A percentile compares a stretch with the other conserved stretches of the same genome.
These are phyloP conservation scores for Polypterus bichir DNA, from an alignment of 2,113 vertebrate species.

Conservation along the genomic window DNA sequence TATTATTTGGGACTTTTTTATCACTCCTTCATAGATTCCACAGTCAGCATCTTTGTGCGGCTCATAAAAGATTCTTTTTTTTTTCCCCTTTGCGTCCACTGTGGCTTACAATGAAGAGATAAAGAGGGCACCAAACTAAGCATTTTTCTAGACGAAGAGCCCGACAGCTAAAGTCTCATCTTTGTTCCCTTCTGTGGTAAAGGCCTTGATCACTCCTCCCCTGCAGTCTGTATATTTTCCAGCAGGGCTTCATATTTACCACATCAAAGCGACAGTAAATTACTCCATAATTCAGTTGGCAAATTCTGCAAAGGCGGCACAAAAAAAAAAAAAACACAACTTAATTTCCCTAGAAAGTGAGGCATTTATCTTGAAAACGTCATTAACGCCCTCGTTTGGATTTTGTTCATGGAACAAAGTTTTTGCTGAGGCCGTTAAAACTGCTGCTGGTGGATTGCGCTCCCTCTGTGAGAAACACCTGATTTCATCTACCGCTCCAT, in stretches of 20 bases:
- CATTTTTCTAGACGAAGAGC: constrained; percentile 41
- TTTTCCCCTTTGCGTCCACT: constrained; percentile 29
- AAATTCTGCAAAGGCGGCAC: constrained; percentile 51
- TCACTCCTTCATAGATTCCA: constrained; percentile 40
- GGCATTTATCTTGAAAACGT: constrained; percentile 46
- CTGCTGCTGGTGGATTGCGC: constrained; percentile 32
- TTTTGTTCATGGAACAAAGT: constrained; percentile 42
- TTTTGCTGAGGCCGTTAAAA: constrained; percentile 60
- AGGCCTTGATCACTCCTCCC: constrained; percentile 33
- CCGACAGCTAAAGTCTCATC: constrained; percentile 38
- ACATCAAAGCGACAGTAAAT: constrained; percentile 54
- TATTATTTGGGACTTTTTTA: constrained; percentile 25
- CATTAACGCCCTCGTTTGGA: constrained; percentile 44
- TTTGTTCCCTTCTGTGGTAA: constrained; percentile 26
- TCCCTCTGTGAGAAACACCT: constrained; percentile 48
- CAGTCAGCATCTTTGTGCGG: constrained; percentile 50
- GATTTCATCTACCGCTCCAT: constrained; percentile 54
- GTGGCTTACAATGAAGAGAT: constrained; percentile 41
- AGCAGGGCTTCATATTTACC: constrained; percentile 43
- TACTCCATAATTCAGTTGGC: constrained; percentile 56
- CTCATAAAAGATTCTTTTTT: constrained; percentile 48
- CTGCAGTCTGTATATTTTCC: constrained; percentile 45
- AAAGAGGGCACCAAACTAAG: constrained; percentile 47
- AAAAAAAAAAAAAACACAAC: constrained; percentile 27
- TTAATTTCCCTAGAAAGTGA: constrained; percentile 51